phyloP scores from a whole-genome alignment of 1,140 invertebrate species.

The Eupeodes corollae region DNA sequence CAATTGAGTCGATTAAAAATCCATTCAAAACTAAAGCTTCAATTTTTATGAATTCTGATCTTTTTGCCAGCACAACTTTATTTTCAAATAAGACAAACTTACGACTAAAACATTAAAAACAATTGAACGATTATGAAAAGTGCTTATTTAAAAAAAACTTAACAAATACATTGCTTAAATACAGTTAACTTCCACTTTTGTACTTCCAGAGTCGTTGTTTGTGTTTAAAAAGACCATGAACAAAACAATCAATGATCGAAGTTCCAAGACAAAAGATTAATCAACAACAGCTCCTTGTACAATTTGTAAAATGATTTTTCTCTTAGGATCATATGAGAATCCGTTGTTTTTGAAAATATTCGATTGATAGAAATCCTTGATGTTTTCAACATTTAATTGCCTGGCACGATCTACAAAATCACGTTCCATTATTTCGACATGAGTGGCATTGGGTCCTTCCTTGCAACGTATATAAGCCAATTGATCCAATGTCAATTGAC shows the following conservation, averaged over 20 bases:
- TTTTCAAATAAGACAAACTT: too few species aligned
- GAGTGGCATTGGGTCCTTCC: slow-evolving; percentile 56
- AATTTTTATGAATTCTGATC: too few species aligned
- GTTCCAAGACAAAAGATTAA: too few species aligned
- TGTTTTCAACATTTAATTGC: slow-evolving; percentile 81
- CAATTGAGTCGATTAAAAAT: too few species aligned
- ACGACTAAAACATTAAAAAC: too few species aligned
- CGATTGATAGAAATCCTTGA: slow-evolving; percentile 87
- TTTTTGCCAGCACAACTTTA: too few species aligned
- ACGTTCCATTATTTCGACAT: slow-evolving; percentile 83
- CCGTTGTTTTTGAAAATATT: slow-evolving; percentile 83
- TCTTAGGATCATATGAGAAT: slow-evolving; percentile 72
- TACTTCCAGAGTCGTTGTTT: too few species aligned
- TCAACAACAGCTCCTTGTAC: slow-evolving; percentile 27
- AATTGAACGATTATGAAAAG: too few species aligned
- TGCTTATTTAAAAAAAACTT: too few species aligned
- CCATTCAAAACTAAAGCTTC: too few species aligned
- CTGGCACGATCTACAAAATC: slow-evolving; percentile 85
- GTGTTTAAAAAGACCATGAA: background rate
- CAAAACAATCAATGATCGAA: background rate
- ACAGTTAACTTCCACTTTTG: too few species aligned
- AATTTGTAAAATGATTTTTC: slow-evolving; percentile 76
- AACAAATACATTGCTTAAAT: too few species aligned
- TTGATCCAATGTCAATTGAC: slow-evolving; percentile 87
- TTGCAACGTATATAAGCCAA: slow-evolving; percentile 73